These are phyloP conservation scores for Poliocrania exsul DNA, from an alignment of 2,797 vertebrate species.

Conservation along the genomic window DNA sequence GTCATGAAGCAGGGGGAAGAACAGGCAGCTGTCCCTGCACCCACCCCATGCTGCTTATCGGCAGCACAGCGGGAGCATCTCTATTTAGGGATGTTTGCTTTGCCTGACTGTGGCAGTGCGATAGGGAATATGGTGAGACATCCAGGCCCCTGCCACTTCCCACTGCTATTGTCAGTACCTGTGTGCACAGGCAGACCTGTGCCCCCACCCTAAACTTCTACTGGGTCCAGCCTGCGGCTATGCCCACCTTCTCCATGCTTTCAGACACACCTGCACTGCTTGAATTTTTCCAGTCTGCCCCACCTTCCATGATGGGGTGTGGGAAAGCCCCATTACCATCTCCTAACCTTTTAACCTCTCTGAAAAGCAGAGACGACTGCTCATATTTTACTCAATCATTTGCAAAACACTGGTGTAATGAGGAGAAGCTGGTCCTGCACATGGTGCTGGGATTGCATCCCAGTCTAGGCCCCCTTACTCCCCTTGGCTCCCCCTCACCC, in stretches of 20 bases:
- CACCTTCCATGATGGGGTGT: fast-evolving
- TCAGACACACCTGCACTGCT: neutral
- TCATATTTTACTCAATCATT: neutral
- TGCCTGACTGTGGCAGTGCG: neutral
- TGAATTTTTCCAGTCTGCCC: neutral
- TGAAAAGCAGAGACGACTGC: neutral
- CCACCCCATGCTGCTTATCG: neutral
- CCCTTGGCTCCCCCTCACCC: neutral
- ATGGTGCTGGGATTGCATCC: neutral
- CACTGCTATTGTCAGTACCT: neutral
- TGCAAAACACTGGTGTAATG: neutral
- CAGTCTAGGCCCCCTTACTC: fast-evolving
- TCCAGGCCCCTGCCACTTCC: neutral
- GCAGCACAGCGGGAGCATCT: neutral
- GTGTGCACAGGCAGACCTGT: fast-evolving
- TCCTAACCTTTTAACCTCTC: neutral
- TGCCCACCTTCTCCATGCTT: neutral
- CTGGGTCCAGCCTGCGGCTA: fast-evolving
- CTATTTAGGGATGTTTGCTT: conserved; percentile 58
- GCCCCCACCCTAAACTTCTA: neutral
- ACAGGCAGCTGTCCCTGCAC: neutral
- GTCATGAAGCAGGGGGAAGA: neutral
- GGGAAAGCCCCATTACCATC: neutral
- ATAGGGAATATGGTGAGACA: neutral
- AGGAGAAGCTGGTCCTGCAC: neutral